phyloP scores from a whole-genome alignment of 2,888 invertebrate genomes.

The Sesia apiformis region DNA sequence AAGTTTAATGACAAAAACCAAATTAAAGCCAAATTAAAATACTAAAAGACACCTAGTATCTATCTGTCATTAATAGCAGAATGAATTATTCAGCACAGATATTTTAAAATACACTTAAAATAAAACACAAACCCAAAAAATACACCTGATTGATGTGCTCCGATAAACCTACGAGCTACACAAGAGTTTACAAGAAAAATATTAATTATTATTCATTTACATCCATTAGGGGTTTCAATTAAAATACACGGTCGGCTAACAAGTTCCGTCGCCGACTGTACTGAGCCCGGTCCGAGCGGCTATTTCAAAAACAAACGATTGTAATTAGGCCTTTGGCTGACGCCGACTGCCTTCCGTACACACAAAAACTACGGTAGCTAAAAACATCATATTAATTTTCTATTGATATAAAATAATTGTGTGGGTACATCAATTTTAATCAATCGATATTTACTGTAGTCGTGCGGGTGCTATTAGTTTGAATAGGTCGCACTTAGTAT shows the following conservation, averaged over 20 bases:
- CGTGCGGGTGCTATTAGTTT: no score
- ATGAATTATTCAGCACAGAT: no score
- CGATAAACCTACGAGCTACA: neutral
- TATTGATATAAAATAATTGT: constrained; percentile 29
- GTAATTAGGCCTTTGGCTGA: constrained; percentile 53
- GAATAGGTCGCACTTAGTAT: no score
- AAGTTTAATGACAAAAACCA: no score
- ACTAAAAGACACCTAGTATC: no score
- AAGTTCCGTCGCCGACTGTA: constrained; percentile 30
- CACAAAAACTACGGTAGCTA: constrained; percentile 53
- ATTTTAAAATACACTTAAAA: no score
- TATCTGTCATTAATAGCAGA: no score
- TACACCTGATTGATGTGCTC: neutral
- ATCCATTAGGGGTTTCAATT: neutral
- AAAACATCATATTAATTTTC: constrained; percentile 44
- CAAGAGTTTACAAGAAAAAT: neutral
- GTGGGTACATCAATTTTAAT: neutral
- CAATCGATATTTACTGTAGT: neutral
- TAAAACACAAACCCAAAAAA: no score
- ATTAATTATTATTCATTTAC: neutral
- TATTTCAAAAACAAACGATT: constrained; percentile 66
- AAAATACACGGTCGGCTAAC: neutral
- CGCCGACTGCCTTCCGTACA: constrained; percentile 24
- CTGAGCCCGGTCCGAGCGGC: constrained; percentile 28
- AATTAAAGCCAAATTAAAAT: no score